These are phyloP conservation scores for Tor tambroides DNA, from an alignment of 2,113 vertebrate genomes.

Conservation along the genomic window DNA sequence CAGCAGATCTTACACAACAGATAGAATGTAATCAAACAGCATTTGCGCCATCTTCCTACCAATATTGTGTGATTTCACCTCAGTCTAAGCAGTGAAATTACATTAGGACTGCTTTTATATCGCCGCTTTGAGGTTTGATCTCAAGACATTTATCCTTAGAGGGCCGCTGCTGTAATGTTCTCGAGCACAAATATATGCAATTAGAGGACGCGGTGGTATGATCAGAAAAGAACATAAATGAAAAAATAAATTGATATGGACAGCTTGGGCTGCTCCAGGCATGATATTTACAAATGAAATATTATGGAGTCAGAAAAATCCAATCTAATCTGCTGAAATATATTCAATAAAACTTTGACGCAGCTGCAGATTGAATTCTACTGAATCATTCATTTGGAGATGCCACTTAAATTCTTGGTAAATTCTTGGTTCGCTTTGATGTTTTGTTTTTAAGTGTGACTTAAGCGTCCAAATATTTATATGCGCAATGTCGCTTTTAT, in stretches of 20 bases:
- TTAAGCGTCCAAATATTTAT: not conserved
- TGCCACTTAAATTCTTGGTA: not conserved
- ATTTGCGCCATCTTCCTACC: not conserved
- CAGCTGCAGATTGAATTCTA: not conserved
- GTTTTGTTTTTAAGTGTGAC: not conserved
- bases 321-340: not conserved
- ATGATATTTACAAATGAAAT: slow-evolving; percentile 2
- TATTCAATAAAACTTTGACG: not conserved
- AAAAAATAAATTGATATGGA: not conserved
- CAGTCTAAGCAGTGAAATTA: slow-evolving; percentile 1
- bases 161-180: not conserved
- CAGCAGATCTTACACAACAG: not conserved
- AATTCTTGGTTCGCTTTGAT: not conserved
- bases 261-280: not conserved
- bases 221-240: slow-evolving; percentile 3
- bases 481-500: too few relatives aligned
- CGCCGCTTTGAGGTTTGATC: not conserved
- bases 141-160: not conserved
- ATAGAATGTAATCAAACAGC: too few relatives aligned
- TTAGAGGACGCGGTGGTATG: not conserved
- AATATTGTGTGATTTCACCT: not conserved
- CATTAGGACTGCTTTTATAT: slow-evolving; percentile 1
- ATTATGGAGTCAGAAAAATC: slow-evolving; percentile 1
- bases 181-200: slow-evolving; percentile 15
- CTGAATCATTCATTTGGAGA: not conserved